Evolutionary conservation across 2,797 vertebrate species (phyloP).

Genomic region (Tapera naevia): DNA sequence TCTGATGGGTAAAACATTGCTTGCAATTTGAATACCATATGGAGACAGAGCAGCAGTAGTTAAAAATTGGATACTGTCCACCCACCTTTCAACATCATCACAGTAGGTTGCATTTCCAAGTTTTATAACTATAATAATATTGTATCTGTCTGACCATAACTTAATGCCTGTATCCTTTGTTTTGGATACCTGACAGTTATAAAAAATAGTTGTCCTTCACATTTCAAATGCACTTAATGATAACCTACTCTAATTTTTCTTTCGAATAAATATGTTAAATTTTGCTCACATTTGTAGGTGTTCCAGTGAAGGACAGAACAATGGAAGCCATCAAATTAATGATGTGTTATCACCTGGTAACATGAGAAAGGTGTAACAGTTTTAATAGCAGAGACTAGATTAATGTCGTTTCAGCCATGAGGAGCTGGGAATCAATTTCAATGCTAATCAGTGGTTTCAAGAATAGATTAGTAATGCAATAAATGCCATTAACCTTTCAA

Average conservation of each 20-base stretch:
- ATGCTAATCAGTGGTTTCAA: conserved; percentile 76
- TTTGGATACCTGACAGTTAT: neutral
- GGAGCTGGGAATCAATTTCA: conserved; percentile 75
- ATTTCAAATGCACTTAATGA: conserved; percentile 13
- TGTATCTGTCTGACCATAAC: neutral
- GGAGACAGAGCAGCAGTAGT: neutral
- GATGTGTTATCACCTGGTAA: conserved; percentile 66
- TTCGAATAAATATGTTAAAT: neutral
- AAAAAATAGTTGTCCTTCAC: neutral
- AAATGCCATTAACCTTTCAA: conserved; percentile 72
- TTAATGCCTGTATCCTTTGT: neutral
- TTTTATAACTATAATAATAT: neutral
- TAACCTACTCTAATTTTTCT: neutral
- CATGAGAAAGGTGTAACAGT: conserved; percentile 66
- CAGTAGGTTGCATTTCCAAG: neutral
- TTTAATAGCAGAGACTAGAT: conserved; percentile 72
- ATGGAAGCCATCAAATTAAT: conserved; percentile 66
- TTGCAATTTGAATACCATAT: neutral
- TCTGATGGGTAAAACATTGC: neutral
- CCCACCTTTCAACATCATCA: neutral
- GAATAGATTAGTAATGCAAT: conserved; percentile 68
- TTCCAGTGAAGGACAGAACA: conserved; percentile 40
- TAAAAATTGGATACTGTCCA: neutral
- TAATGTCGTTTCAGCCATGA: conserved; percentile 70
- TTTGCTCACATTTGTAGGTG: conserved; percentile 35